A percentile compares a stretch with the other conserved stretches of the same genome.
Conservation (phyloP, 2,888 invertebrate species). For the Apeira syringaria region DNA sequence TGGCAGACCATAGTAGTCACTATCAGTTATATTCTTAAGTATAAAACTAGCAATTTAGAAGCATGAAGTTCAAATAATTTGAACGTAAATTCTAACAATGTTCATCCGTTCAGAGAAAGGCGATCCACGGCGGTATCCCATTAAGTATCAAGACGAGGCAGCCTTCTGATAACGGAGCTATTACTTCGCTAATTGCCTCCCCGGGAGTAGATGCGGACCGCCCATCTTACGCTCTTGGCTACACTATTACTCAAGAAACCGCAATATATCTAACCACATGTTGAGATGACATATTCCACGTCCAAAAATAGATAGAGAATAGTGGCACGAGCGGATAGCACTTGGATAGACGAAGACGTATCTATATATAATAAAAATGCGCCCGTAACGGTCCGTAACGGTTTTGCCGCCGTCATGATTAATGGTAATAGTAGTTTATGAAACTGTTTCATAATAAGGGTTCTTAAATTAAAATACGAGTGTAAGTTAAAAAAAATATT, state of each 20-base stretch:
- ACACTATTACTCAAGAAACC: constrained; percentile 32
- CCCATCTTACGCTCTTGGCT: constrained; percentile 42
- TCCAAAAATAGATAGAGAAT: constrained; percentile 33
- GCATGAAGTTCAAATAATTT: too few species aligned
- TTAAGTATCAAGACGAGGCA: constrained; percentile 59
- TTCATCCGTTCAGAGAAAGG: constrained; percentile 44
- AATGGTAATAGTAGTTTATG: constrained; percentile 33
- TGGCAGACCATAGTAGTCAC: too few species aligned
- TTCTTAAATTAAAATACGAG: too few species aligned
- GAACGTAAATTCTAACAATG: constrained; percentile 32
- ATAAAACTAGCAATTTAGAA: too few species aligned
- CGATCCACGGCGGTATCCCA: constrained; percentile 52
- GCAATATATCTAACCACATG: constrained; percentile 32
- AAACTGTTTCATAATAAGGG: too few species aligned
- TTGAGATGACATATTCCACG: constrained; percentile 38
- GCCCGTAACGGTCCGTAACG: constrained; percentile 46
- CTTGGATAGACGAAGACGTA: constrained; percentile 28
- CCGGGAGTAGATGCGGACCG: constrained; percentile 38
- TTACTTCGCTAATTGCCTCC: constrained; percentile 65
- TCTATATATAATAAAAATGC: constrained; percentile 36
- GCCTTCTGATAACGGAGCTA: constrained; percentile 68
- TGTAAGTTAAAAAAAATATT: too few species aligned
- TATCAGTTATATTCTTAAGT: too few species aligned
- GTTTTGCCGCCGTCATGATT: constrained; percentile 39
- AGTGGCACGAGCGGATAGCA: constrained; percentile 28